These are phyloP conservation scores for fruit fly (Drosophila melanogaster) DNA, from an alignment of 1,140 invertebrate species.

Conservation along the genomic window DNA sequence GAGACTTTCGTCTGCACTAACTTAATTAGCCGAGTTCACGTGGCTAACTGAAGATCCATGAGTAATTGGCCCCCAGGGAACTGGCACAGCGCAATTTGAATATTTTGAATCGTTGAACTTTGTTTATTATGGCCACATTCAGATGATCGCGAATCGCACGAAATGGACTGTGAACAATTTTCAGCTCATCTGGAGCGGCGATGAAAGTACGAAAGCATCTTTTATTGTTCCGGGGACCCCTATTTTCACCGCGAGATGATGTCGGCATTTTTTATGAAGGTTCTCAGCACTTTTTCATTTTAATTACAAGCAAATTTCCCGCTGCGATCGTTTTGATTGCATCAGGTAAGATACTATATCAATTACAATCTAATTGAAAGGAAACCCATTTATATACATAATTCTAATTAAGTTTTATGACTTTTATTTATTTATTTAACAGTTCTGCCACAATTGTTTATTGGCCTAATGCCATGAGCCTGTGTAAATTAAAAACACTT, in stretches of 20 bases:
- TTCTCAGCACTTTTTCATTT: slow-evolving; percentile 25
- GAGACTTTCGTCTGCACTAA: slow-evolving; percentile 4
- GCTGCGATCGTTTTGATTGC: slow-evolving; percentile 25
- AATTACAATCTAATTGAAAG: no score
- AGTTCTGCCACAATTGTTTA: no score
- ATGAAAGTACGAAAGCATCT: slow-evolving; percentile 32
- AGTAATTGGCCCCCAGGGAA: slow-evolving; percentile 21
- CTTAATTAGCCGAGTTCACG: slow-evolving; percentile 25
- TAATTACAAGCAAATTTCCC: slow-evolving; percentile 20
- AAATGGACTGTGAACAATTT: slow-evolving; percentile 37
- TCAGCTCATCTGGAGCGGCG: slow-evolving; percentile 28
- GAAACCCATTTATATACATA: no score
- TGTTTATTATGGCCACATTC: slow-evolving; percentile 10
- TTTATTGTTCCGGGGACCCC: slow-evolving; percentile 25
- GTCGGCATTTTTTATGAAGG: slow-evolving; percentile 4
- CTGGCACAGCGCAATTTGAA: slow-evolving; percentile 27
- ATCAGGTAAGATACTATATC: not conserved
- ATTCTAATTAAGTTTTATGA: no score
- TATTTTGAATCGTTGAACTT: slow-evolving; percentile 19
- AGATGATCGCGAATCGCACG: slow-evolving; percentile 29
- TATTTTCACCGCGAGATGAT: slow-evolving; percentile 19
- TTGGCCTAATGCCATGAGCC: not conserved
- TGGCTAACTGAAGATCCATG: slow-evolving; percentile 17
- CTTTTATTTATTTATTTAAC: no score
- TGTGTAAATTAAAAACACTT: no score